These are phyloP conservation scores for Lemur catta DNA, from an alignment of 2,797 vertebrate genomes.

Conservation along the genomic window DNA sequence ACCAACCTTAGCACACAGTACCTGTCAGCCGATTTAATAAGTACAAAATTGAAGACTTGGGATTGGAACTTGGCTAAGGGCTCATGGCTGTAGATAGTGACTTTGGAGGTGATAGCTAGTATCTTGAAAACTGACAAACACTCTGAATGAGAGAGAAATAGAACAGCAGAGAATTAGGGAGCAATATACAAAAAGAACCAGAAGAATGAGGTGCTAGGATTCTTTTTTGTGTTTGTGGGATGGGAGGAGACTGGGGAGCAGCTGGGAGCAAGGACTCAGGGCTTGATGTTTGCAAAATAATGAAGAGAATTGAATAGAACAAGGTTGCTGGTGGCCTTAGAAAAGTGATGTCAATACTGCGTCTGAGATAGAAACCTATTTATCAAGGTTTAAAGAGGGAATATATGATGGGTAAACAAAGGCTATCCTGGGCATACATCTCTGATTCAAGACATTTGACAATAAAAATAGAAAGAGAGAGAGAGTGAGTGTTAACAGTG, in stretches of 20 bases:
- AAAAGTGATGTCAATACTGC: background rate
- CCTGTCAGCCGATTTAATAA: background rate
- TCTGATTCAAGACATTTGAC: background rate
- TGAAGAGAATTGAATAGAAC: background rate
- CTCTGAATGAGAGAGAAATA: background rate
- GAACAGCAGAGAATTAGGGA: background rate
- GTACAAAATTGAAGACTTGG: background rate
- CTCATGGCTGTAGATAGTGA: background rate
- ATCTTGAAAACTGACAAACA: background rate
- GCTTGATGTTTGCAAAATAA: background rate
- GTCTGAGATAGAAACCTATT: background rate
- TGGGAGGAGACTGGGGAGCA: background rate
- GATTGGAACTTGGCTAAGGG: background rate
- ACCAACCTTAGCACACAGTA: background rate
- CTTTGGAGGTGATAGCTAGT: background rate
- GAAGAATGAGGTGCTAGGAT: background rate
- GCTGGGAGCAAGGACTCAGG: background rate
- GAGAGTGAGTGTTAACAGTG: background rate
- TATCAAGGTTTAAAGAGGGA: background rate
- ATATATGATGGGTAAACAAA: background rate
- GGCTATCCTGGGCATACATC: background rate
- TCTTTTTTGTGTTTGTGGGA: background rate
- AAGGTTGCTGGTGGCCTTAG: background rate
- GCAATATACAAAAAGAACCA: background rate
- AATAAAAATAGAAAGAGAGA: background rate